Evolutionary conservation across 1,140 invertebrate genomes (phyloP).

Genomic region (Drosophila sucinea): DNA sequence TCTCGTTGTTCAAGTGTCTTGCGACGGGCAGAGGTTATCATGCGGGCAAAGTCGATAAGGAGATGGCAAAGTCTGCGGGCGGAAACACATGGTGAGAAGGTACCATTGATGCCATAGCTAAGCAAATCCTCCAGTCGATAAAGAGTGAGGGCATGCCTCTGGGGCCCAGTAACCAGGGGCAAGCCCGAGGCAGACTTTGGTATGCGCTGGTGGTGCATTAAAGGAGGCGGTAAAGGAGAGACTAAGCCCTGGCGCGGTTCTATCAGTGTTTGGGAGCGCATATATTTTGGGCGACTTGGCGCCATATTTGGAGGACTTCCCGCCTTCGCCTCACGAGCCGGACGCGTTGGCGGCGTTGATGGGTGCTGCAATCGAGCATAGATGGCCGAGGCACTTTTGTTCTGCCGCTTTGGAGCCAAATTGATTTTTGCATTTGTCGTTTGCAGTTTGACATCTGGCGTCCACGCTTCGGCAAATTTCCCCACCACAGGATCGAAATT

Average conservation of each 20-base stretch:
- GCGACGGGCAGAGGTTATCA: conserved; percentile 90
- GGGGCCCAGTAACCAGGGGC: conserved; percentile 90
- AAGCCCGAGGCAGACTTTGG: conserved; percentile 85
- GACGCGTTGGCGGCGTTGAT: conserved; percentile 57
- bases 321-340: conserved; percentile 57
- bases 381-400: conserved; percentile 78
- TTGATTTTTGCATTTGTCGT: conserved; percentile 30
- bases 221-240: conserved; percentile 40
- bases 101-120: conserved; percentile 88
- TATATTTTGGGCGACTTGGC: conserved; percentile 78
- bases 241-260: conserved; percentile 79
- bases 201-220: conserved; percentile 65
- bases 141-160: conserved; percentile 91
- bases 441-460: conserved; percentile 74
- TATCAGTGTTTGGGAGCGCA: conserved; percentile 84
- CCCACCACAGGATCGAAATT: conserved; percentile 98
- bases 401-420: conserved; percentile 77
- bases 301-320: conserved; percentile 53
- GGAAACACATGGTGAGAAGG: conserved; percentile 84
- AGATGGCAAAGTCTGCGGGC: conserved; percentile 89
- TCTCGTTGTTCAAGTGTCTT: conserved; percentile 92
- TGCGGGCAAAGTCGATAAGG: conserved; percentile 90
- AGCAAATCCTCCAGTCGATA: conserved; percentile 92
- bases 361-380: conserved; percentile 71
- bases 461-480: conserved; percentile 89